Conservation (phyloP, 1,140 invertebrate species). For the Drosophila ercepeae region DNA sequence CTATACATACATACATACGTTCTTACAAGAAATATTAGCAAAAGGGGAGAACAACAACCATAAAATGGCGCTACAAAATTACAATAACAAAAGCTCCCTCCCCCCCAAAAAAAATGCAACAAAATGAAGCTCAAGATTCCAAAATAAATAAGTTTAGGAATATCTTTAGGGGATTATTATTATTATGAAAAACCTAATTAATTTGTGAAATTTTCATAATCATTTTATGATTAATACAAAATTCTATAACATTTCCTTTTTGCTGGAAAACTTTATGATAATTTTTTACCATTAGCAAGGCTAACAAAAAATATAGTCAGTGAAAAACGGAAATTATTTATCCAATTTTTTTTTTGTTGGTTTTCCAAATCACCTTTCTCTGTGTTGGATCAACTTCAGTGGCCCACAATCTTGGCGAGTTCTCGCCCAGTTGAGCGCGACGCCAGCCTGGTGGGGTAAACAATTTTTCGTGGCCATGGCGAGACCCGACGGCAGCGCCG, state of each 20-base stretch:
- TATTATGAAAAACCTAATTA: background rate
- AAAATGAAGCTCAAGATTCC: background rate
- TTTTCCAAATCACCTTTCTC: constrained; percentile 26
- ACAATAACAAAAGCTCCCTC: constrained; percentile 14
- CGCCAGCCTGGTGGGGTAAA: constrained; percentile 39
- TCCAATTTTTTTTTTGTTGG: background rate
- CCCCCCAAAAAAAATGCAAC: constrained; percentile 10
- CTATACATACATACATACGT: background rate
- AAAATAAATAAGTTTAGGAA: no score
- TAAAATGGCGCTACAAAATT: constrained; percentile 62
- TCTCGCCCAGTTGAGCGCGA: constrained; percentile 24
- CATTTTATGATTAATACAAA: no score
- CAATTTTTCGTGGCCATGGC: constrained; percentile 53
- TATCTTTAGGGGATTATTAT: background rate
- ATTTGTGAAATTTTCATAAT: no score
- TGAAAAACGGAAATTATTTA: background rate
- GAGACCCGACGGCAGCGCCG: constrained; percentile 52
- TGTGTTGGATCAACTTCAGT: constrained; percentile 15
- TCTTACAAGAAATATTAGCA: constrained; percentile 36
- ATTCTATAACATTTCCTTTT: no score
- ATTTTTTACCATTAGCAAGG: no score
- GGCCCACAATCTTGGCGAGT: constrained; percentile 20
- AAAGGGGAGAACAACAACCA: constrained; percentile 34
- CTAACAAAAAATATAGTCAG: no score
- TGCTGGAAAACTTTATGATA: no score